Conservation (phyloP, 2,797 vertebrate genomes). For the Gymnopithys bicolor region DNA sequence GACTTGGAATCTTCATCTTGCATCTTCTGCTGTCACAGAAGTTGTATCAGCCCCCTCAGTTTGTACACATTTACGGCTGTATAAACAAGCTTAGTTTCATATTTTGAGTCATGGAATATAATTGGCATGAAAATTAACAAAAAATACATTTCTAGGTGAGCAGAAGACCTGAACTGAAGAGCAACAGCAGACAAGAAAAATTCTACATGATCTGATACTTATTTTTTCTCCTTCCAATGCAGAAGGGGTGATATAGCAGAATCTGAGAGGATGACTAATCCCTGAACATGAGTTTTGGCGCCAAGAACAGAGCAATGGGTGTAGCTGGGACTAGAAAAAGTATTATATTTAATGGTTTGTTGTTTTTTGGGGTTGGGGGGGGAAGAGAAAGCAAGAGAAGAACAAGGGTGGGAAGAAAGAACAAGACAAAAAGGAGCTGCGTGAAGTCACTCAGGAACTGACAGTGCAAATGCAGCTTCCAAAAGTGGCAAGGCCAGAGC, state of each 20-base stretch:
- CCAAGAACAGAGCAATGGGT: not conserved
- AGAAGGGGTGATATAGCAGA: not conserved
- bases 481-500: not conserved
- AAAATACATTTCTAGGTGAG: not conserved
- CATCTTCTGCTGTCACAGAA: not conserved
- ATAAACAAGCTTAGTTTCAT: not conserved
- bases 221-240: not conserved
- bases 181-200: not conserved
- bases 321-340: not conserved
- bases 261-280: not conserved
- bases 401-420: not conserved
- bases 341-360: not conserved
- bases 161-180: not conserved
- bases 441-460: not conserved
- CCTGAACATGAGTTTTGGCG: not conserved
- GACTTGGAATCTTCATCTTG: not conserved
- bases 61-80: not conserved
- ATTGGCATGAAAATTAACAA: not conserved
- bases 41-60: not conserved
- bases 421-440: not conserved
- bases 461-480: not conserved
- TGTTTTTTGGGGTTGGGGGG: not conserved
- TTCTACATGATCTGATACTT: not conserved
- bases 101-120: not conserved
- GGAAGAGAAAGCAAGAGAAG: not conserved